Evolutionary conservation across 2,797 vertebrate species (phyloP).

Genomic region (Anguilla megastoma): DNA sequence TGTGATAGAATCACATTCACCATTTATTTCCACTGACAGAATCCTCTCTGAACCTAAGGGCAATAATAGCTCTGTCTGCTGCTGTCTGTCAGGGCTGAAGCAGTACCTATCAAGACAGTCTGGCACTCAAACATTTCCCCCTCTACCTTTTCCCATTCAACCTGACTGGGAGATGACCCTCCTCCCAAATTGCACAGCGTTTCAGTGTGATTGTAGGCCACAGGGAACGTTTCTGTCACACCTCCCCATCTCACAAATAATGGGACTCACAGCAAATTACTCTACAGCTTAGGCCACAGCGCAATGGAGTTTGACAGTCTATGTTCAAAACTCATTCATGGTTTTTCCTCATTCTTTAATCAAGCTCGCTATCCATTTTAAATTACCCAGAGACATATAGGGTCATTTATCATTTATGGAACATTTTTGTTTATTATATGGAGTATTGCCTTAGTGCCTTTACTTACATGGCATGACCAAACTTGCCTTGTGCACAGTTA

Average conservation of each 20-base stretch:
- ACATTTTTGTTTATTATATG: background rate
- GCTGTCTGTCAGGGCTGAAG: conserved; percentile 5
- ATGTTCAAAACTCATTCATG: background rate
- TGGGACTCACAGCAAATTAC: background rate
- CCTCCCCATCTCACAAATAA: background rate
- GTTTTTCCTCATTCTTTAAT: background rate
- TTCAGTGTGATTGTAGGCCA: background rate
- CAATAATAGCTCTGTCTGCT: background rate
- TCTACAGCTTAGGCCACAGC: background rate
- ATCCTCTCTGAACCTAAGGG: conserved; percentile 11
- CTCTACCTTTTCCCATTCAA: background rate
- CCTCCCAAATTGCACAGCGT: background rate
- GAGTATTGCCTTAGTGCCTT: too few species aligned
- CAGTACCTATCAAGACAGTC: background rate
- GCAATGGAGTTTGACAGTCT: background rate
- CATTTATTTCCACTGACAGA: conserved; percentile 6
- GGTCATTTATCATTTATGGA: background rate
- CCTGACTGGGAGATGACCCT: background rate
- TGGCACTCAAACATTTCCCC: background rate
- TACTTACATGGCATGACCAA: background rate
- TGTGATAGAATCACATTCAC: background rate
- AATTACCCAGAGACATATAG: background rate
- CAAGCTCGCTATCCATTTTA: background rate
- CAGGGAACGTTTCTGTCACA: background rate
- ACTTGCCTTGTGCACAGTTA: background rate